These are phyloP conservation scores for Apis dorsata DNA, from an alignment of 1,140 invertebrate genomes.

Conservation along the genomic window DNA sequence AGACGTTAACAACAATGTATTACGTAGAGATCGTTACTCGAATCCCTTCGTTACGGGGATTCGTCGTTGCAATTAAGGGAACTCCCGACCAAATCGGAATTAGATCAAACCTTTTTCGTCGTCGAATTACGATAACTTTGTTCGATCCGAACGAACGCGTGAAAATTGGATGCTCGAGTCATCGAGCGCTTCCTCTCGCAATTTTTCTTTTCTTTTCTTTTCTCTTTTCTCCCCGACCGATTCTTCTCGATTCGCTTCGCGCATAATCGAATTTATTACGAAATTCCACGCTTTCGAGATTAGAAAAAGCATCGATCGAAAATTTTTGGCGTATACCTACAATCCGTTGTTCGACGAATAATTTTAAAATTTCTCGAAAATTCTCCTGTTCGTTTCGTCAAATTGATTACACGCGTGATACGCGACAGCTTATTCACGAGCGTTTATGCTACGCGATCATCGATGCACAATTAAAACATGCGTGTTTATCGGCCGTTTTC, in stretches of 20 bases:
- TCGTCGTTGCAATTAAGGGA: conserved; percentile 20
- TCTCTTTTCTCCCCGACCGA: background rate
- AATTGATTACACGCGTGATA: background rate
- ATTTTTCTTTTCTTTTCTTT: background rate
- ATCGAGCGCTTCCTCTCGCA: background rate
- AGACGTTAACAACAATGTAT: conserved; percentile 16
- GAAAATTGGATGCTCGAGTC: background rate
- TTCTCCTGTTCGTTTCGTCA: no score
- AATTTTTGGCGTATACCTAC: no score
- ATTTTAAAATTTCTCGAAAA: no score
- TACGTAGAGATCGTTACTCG: conserved; percentile 22
- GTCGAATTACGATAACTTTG: background rate
- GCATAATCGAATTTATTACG: background rate
- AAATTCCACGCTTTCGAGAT: no score
- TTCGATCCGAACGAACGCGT: background rate
- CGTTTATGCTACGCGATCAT: background rate
- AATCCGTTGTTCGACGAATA: no score
- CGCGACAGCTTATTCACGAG: background rate
- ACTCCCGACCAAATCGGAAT: conserved; percentile 8
- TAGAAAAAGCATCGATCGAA: no score
- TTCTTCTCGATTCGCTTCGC: no score
- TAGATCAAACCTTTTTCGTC: conserved; percentile 12
- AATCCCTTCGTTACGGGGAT: conserved; percentile 25
- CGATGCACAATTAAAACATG: background rate
- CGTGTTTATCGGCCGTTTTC: background rate